phyloP scores from a whole-genome alignment of 2,113 vertebrate genomes.

The Dipodomys ordii region DNA sequence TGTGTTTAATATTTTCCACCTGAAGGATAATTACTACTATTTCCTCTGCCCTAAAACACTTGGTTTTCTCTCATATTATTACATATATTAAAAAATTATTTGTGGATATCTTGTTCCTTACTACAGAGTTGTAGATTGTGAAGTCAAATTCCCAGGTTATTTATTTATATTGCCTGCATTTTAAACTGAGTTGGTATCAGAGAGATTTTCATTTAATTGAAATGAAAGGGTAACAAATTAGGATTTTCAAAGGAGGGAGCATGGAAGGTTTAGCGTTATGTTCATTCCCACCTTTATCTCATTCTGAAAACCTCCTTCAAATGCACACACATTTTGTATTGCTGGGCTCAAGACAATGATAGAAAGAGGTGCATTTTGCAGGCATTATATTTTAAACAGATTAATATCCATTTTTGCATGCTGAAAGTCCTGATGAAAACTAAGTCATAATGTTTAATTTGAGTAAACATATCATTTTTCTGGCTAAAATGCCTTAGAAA shows the following conservation, averaged over 20 bases:
- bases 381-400: slow-evolving; percentile 24
- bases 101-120: not conserved
- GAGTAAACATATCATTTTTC: slow-evolving; percentile 32
- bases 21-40: not conserved
- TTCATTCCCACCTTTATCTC: not conserved
- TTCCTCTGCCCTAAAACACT: not conserved
- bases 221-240: not conserved
- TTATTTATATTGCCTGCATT: not conserved
- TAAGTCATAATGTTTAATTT: not conserved
- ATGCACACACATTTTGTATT: slow-evolving; percentile 20
- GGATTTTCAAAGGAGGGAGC: not conserved
- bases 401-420: slow-evolving; percentile 9
- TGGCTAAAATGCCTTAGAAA: slow-evolving; percentile 6
- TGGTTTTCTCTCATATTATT: slow-evolving; percentile 39
- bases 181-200: not conserved
- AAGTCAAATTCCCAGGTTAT: not conserved
- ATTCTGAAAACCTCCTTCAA: not conserved
- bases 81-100: not conserved
- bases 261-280: not conserved
- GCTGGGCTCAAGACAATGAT: not conserved
- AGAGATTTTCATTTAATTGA: slow-evolving; percentile 35
- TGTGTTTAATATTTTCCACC: not conserved
- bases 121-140: not conserved
- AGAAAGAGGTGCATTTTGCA: slow-evolving; percentile 10
- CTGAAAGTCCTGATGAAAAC: slow-evolving; percentile 41